Conservation (phyloP, 2,888 invertebrate species). For the Patella depressa region DNA sequence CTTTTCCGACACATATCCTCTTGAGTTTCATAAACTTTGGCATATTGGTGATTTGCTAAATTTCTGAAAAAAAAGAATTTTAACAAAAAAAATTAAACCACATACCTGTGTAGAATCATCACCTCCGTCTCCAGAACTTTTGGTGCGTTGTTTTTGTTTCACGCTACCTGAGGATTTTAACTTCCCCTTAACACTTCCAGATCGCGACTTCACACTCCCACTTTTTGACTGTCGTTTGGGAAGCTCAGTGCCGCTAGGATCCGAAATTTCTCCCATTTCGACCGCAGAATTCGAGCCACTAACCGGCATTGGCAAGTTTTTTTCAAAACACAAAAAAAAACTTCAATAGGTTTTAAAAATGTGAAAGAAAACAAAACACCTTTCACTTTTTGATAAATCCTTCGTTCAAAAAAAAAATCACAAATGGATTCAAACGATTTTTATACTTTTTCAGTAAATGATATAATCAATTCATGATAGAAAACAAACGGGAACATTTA, state of each 20-base stretch:
- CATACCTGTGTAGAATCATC: not conserved
- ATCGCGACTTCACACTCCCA: conserved; percentile 30
- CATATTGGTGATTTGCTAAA: conserved; percentile 78
- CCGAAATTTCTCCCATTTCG: conserved; percentile 15
- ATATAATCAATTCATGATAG: too few relatives aligned
- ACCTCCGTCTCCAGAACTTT: not conserved
- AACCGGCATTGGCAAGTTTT: conserved; percentile 9
- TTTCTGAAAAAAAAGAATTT: conserved; percentile 57
- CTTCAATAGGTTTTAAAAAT: too few relatives aligned
- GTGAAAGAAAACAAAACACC: too few relatives aligned
- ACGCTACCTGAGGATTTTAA: conserved; percentile 16
- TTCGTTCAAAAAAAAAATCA: too few relatives aligned
- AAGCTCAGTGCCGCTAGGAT: conserved; percentile 22
- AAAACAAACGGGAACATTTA: too few relatives aligned
- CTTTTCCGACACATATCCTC: conserved; percentile 95
- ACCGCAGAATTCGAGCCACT: conserved; percentile 10
- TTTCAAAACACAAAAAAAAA: too few relatives aligned
- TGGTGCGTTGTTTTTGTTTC: not conserved
- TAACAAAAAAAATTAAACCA: not conserved
- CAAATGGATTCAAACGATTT: too few relatives aligned
- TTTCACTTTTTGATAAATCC: too few relatives aligned
- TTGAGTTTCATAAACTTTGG: conserved; percentile 94
- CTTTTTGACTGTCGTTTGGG: conserved; percentile 24
- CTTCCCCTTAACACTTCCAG: conserved; percentile 18
- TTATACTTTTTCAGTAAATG: too few relatives aligned